Evolutionary conservation across 2,113 vertebrate genomes (phyloP).

Genomic region (Chunga burmeisteri): DNA sequence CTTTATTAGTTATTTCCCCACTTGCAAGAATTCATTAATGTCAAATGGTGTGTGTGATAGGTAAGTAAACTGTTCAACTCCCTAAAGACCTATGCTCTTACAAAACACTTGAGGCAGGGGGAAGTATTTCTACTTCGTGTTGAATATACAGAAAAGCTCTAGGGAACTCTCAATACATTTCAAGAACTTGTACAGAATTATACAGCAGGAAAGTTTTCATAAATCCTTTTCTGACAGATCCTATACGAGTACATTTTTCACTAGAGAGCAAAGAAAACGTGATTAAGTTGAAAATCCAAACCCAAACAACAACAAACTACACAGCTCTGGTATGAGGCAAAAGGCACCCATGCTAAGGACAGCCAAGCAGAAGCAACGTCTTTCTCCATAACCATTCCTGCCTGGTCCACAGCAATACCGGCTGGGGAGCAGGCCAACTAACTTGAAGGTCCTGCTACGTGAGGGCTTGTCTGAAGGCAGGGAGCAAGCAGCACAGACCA

Average conservation of each 20-base stretch:
- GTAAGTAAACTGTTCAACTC: neutral
- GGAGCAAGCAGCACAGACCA: neutral
- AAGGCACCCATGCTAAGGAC: neutral
- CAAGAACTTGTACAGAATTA: neutral
- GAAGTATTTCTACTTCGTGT: neutral
- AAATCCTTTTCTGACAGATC: neutral
- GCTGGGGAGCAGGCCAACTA: neutral
- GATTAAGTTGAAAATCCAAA: neutral
- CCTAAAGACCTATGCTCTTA: neutral
- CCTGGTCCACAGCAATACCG: neutral
- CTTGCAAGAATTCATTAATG: neutral
- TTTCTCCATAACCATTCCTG: neutral
- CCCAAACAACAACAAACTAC: neutral
- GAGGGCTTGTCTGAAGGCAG: neutral
- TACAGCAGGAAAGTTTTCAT: neutral
- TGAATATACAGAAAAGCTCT: neutral
- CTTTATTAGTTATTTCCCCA: neutral
- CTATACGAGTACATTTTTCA: neutral
- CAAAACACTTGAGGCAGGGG: neutral
- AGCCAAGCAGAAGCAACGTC: neutral
- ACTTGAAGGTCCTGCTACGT: neutral
- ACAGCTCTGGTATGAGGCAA: neutral
- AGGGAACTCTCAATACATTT: neutral
- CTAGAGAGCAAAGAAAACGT: accelerated
- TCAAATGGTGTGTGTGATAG: neutral